phyloP scores from a whole-genome alignment of 2,888 invertebrate genomes.

The Tipula lateralis region DNA sequence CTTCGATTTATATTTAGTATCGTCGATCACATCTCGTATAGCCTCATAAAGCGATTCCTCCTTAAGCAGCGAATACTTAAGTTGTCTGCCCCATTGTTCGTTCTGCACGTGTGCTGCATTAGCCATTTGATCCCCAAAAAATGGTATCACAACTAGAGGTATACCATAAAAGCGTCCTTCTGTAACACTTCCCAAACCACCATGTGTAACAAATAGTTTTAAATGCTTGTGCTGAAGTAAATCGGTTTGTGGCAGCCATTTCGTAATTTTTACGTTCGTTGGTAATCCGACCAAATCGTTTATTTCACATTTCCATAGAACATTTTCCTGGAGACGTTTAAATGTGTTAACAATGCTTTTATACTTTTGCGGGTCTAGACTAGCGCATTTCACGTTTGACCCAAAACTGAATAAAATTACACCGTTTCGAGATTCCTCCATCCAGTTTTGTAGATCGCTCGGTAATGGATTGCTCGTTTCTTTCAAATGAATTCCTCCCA shows the following conservation, averaged over 20 bases:
- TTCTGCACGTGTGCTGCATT: not conserved
- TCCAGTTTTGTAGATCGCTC: not conserved
- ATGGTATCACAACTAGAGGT: not conserved
- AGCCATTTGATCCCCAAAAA: not conserved
- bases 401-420: not conserved
- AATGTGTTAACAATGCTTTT: not conserved
- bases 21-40: not conserved
- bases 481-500: not conserved
- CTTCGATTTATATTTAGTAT: not conserved
- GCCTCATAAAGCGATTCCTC: not conserved
- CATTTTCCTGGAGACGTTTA: not conserved
- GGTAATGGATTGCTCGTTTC: not conserved
- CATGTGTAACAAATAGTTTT: not conserved
- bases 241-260: slow-evolving; percentile 3
- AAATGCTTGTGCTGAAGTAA: not conserved
- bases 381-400: not conserved
- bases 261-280: not conserved
- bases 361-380: not conserved
- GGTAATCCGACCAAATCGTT: not conserved
- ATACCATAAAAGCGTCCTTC: not conserved
- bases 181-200: not conserved
- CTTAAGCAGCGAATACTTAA: not conserved
- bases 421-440: not conserved
- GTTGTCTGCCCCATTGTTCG: not conserved
- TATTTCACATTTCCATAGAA: not conserved